These are phyloP conservation scores for Dicaeum eximium DNA, from an alignment of 2,113 vertebrate species.

Conservation along the genomic window DNA sequence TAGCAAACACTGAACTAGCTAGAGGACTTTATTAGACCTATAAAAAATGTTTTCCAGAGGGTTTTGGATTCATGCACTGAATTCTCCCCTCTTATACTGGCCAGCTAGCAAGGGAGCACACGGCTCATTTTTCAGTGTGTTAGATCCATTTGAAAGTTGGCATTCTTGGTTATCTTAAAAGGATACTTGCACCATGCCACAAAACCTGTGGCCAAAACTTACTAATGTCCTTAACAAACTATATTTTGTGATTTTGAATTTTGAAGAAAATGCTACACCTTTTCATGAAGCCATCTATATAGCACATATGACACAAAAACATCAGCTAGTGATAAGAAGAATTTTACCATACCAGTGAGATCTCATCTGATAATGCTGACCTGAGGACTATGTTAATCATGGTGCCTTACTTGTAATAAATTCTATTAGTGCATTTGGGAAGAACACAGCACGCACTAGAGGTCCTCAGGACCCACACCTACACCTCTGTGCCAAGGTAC, in stretches of 20 bases:
- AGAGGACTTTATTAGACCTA: background rate
- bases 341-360: background rate
- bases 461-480: background rate
- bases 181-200: background rate
- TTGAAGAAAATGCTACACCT: background rate
- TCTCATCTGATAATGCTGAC: background rate
- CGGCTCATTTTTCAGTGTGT: background rate
- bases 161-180: background rate
- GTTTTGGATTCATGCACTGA: background rate
- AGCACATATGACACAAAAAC: background rate
- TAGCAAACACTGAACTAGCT: background rate
- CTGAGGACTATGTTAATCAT: background rate
- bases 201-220: background rate
- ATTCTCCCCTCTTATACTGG: background rate
- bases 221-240: background rate
- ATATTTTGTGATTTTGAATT: background rate
- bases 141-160: background rate
- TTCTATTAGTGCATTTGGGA: background rate
- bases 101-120: background rate
- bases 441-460: background rate
- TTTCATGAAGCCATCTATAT: background rate
- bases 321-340: background rate
- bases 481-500: fast-evolving
- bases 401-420: background rate
- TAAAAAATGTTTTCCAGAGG: background rate